Conservation (phyloP, 2,797 vertebrate species). For the Thripadectes ignobilis region DNA sequence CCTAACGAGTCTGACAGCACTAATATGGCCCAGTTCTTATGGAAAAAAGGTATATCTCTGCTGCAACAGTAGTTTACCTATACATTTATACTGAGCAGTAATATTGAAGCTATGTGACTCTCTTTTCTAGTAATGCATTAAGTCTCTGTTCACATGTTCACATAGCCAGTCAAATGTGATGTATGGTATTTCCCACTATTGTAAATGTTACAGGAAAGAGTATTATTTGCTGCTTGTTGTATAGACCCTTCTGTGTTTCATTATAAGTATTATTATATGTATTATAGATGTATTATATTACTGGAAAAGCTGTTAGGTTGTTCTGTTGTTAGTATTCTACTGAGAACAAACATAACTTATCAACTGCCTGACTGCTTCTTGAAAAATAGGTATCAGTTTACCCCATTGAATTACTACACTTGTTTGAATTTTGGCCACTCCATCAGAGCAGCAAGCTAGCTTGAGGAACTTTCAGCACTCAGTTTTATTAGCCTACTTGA, state of each 20-base stretch:
- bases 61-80: background rate
- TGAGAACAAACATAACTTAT: conserved; percentile 62
- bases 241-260: background rate
- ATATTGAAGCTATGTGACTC: background rate
- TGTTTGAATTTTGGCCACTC: conserved; percentile 47
- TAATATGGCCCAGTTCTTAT: background rate
- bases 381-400: conserved; percentile 45
- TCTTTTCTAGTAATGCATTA: background rate
- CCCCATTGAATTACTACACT: conserved; percentile 49
- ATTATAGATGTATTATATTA: background rate
- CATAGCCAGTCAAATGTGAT: background rate
- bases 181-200: background rate
- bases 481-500: conserved; percentile 39
- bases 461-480: conserved; percentile 39
- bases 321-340: conserved; percentile 20
- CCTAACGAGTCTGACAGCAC: background rate
- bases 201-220: background rate
- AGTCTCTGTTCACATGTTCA: background rate
- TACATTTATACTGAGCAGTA: background rate
- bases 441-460: conserved; percentile 15
- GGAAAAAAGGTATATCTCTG: background rate
- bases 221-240: background rate
- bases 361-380: conserved; percentile 50
- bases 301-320: conserved; percentile 1
- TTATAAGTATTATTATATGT: background rate